phyloP scores from a whole-genome alignment of 2,888 invertebrate genomes.

The Aphodius granarius region DNA sequence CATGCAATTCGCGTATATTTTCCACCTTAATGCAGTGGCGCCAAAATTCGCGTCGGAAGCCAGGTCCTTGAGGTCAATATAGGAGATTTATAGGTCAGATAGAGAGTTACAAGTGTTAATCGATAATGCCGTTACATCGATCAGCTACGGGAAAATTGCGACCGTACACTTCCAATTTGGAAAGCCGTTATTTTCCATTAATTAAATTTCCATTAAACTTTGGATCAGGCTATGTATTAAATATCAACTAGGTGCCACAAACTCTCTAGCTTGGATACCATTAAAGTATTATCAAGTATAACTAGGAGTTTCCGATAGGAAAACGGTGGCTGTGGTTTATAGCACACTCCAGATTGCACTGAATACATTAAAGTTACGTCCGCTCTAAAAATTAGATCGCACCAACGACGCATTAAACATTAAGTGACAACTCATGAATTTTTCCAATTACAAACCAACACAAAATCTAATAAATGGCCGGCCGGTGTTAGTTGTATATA shows the following conservation, averaged over 20 bases:
- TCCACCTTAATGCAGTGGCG: not conserved
- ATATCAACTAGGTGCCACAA: not conserved
- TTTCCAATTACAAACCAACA: too few relatives aligned
- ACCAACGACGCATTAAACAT: too few relatives aligned
- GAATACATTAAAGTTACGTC: too few relatives aligned
- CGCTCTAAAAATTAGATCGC: too few relatives aligned
- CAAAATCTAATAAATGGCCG: too few relatives aligned
- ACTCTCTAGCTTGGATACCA: not conserved
- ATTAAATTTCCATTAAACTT: not conserved
- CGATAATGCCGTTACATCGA: not conserved
- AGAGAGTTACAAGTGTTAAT: not conserved
- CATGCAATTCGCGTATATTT: not conserved
- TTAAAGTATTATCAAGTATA: not conserved
- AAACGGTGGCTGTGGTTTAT: not conserved
- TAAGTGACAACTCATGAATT: too few relatives aligned
- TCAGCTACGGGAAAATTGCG: not conserved
- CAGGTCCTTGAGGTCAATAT: not conserved
- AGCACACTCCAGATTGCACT: not conserved
- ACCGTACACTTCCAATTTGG: not conserved
- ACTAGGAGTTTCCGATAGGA: not conserved
- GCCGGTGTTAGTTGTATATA: too few relatives aligned
- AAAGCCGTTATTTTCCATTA: not conserved
- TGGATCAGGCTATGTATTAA: not conserved
- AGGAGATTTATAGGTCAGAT: not conserved
- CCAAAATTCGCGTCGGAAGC: not conserved